Percentiles rank a stretch among this genome's conserved stretches.
These are phyloP conservation scores for Xestobium rufovillosum DNA, from an alignment of 2,888 invertebrate species.

Conservation along the genomic window DNA sequence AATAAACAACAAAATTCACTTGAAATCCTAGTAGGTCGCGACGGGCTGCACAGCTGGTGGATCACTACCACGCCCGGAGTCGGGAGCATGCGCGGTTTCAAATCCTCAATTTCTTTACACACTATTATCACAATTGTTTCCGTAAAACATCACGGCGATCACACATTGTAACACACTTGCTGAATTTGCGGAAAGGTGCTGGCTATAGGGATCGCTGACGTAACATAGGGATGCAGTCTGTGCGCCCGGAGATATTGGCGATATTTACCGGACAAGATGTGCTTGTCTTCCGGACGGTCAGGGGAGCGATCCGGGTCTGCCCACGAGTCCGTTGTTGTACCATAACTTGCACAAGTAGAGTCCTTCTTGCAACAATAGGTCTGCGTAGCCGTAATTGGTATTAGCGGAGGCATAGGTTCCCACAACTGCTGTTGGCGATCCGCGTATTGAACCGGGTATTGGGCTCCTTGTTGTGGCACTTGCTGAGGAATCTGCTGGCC, in stretches of 20 bases:
- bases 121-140: conserved; percentile 43
- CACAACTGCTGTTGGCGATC: conserved; percentile 32
- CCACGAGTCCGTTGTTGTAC: conserved; percentile 38
- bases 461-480: conserved; percentile 38
- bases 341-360: conserved; percentile 43
- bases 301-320: conserved; percentile 40
- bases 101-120: conserved; percentile 36
- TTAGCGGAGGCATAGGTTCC: conserved; percentile 38
- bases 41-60: conserved; percentile 37
- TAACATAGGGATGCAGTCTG: conserved; percentile 52
- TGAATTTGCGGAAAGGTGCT: conserved; percentile 50
- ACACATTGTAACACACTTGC: conserved; percentile 56
- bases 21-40: no score
- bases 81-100: conserved; percentile 37
- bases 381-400: conserved; percentile 36
- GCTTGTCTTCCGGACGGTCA: conserved; percentile 39
- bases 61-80: conserved; percentile 42
- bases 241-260: conserved; percentile 52
- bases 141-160: conserved; percentile 42
- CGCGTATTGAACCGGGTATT: conserved; percentile 30
- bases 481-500: conserved; percentile 36
- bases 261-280: conserved; percentile 41
- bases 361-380: conserved; percentile 38
- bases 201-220: conserved; percentile 43
- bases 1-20: no score